These are phyloP conservation scores for Microtus agrestis DNA, from an alignment of 2,797 vertebrate genomes.

Conservation along the genomic window DNA sequence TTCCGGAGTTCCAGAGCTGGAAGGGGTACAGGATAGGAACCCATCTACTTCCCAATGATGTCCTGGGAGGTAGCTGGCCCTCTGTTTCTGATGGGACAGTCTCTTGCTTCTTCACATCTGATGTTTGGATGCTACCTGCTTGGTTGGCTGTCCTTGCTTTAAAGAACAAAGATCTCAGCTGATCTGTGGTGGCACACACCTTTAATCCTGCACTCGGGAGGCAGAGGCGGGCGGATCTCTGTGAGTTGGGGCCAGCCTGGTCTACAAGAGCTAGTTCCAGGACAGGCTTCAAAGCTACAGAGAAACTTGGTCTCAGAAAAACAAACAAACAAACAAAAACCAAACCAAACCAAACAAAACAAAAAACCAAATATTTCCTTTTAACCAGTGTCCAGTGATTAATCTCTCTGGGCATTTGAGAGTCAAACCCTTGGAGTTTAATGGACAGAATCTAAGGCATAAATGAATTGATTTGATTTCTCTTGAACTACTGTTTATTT, in stretches of 20 bases:
- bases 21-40: background rate
- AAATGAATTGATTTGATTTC: conserved; percentile 2
- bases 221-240: no score
- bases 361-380: conserved; percentile 6
- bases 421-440: background rate
- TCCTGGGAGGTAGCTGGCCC: conserved; percentile 30
- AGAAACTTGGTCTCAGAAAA: no score
- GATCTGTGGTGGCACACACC: no score
- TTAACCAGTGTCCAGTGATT: conserved; percentile 7
- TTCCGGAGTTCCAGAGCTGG: background rate
- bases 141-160: background rate
- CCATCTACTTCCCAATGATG: background rate
- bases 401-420: background rate
- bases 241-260: no score
- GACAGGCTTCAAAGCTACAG: no score
- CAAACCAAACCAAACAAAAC: no score
- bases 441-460: conserved; percentile 29
- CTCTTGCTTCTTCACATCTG: conserved; percentile 41
- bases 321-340: no score
- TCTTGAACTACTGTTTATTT: background rate
- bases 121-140: conserved; percentile 25
- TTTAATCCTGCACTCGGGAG: no score
- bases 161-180: conserved; percentile 50
- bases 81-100: conserved; percentile 31
- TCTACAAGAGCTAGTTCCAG: no score